phyloP scores from a whole-genome alignment of 2,888 invertebrate genomes.

The Periphyllus acericola region DNA sequence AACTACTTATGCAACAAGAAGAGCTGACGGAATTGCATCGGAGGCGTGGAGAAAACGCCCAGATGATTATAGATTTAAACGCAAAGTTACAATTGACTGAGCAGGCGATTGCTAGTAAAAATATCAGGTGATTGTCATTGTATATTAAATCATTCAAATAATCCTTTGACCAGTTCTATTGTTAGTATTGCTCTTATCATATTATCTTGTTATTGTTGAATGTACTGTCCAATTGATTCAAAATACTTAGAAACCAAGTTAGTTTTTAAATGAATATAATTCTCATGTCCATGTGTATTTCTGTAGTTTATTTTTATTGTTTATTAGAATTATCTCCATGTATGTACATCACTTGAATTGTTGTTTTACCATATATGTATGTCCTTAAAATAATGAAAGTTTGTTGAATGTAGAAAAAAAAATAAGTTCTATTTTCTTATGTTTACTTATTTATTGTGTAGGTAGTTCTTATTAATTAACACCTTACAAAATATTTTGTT shows the following conservation, averaged over 20 bases:
- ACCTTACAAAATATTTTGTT: no score
- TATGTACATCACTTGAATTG: slow-evolving; percentile 5
- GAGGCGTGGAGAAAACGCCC: slow-evolving; percentile 90
- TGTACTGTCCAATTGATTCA: not conserved
- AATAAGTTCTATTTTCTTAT: not conserved
- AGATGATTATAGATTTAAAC: slow-evolving; percentile 91
- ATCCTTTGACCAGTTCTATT: not conserved
- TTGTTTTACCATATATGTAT: slow-evolving; percentile 1
- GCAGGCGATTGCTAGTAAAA: slow-evolving; percentile 78
- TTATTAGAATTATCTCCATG: not conserved
- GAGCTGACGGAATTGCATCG: slow-evolving; percentile 91
- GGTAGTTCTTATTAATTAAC: no score
- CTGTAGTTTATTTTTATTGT: not conserved
- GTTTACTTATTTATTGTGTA: not conserved
- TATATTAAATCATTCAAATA: slow-evolving; percentile 14
- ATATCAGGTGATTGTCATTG: slow-evolving; percentile 72
- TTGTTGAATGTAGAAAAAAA: not conserved
- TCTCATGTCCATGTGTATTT: not conserved
- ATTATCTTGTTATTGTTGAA: not conserved
- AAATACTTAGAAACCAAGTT: not conserved
- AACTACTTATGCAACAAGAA: slow-evolving; percentile 87
- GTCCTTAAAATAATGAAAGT: slow-evolving; percentile 7
- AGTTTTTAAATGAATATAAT: not conserved
- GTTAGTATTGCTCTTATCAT: not conserved
- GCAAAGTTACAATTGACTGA: slow-evolving; percentile 85